These are phyloP conservation scores for Patiria miniata DNA, from an alignment of 35 echinoderm and acorn worm genomes.

Conservation along the genomic window DNA sequence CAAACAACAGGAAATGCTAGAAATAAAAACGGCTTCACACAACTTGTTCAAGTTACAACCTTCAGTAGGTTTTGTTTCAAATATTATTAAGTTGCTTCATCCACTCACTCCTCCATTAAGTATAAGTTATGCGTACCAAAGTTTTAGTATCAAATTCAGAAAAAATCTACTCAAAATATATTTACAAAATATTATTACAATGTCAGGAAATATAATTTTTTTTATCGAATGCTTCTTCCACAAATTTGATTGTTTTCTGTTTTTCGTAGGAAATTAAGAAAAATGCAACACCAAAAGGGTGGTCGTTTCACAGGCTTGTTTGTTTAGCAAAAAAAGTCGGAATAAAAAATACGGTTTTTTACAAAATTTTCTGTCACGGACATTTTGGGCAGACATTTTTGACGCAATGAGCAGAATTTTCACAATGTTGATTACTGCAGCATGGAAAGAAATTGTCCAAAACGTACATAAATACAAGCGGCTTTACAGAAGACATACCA, in stretches of 20 bases:
- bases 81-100: conserved; percentile 24
- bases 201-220: conserved; percentile 22
- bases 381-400: conserved; percentile 9
- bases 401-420: background rate
- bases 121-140: conserved; percentile 34
- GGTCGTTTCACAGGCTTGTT: background rate
- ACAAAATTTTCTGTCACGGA: background rate
- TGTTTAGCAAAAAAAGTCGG: background rate
- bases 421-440: background rate
- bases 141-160: conserved; percentile 24
- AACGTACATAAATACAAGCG: conserved; percentile 24
- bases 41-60: no score
- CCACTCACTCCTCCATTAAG: conserved; percentile 3
- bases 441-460: conserved; percentile 2
- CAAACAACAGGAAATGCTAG: no score
- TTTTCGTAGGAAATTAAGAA: conserved; percentile 23
- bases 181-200: conserved; percentile 27
- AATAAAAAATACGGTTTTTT: background rate
- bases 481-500: background rate
- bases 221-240: conserved; percentile 18
- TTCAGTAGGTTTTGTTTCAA: background rate
- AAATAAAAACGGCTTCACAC: no score
- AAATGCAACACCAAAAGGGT: conserved; percentile 21
- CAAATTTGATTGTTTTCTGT: background rate
- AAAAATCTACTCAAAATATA: conserved; percentile 32